Evolutionary conservation across 1,140 invertebrate genomes (phyloP), one percentile per base, ranked within the genome.

Genomic region (Venturia canescens): DNA sequence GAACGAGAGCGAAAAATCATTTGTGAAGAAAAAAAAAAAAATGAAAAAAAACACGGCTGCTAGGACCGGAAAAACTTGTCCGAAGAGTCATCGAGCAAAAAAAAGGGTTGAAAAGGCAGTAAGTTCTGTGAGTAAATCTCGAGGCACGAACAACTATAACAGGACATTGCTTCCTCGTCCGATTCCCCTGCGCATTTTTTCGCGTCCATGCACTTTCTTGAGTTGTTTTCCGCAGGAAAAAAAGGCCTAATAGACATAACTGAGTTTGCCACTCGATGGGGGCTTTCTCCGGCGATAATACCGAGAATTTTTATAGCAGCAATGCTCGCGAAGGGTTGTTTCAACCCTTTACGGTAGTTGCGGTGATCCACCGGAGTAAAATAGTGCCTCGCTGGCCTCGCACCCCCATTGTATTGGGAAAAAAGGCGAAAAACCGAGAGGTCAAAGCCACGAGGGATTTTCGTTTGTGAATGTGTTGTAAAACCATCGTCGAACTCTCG

Each of bases 281-380:
- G n/a, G 38, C 66, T 69, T 31, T 31, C 66, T 18, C 66, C 66
- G 3, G 66, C 26, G 66, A 69, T 69, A 69, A 69, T 69, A 31
- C 66, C 66, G 66, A 31, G 60, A 34, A 69, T 69, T 69, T 69
- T 31, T 69, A 69, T 31, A 29, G 27, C 29, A 69, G 9, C 11
- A 29, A 31, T 31, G 29, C 16, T 31, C 11, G 15, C 66, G 27
- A 31, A n/a, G 66, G 60, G 21, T 63, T 15, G 15, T 63, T 69
- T 69, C 72, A 84, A 86, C 83, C 82, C 84, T 84, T 84, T 84
- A 82, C 84, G 83, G 77, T 63, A 72, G 27, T 67, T 78, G 66
- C 66, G 66, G 66, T 69, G 27, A 69, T 69, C 66, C 66, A 69
- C 11, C 60, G 26, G 5, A 27, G 60, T 63, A 63, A 63, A 63